A percentile compares a stretch with the other conserved stretches of the same genome.
These are phyloP conservation scores for Phoxinus dragarum DNA, from an alignment of 2,797 vertebrate species.

Conservation along the genomic window DNA sequence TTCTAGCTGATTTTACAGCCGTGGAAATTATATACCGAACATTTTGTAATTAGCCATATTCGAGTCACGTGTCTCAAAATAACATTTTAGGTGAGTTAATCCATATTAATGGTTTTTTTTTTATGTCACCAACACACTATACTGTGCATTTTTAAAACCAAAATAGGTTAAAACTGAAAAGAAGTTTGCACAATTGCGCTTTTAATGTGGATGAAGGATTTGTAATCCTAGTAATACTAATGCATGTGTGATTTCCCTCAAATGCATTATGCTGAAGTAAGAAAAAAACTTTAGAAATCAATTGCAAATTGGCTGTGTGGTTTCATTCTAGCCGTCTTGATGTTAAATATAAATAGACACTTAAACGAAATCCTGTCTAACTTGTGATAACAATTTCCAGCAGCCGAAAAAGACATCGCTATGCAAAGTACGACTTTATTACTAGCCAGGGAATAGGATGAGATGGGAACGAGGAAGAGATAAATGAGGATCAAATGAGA, in stretches of 20 bases:
- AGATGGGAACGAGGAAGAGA: slow-evolving; percentile 46
- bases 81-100: neutral
- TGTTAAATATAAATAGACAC: slow-evolving; percentile 17
- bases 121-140: neutral
- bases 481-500: slow-evolving; percentile 51
- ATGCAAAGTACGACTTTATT: slow-evolving; percentile 39
- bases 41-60: neutral
- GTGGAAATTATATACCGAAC: neutral
- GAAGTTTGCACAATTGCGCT: neutral
- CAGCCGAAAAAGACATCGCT: slow-evolving; percentile 39
- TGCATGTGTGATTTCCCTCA: slow-evolving; percentile 5
- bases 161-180: neutral
- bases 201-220: neutral
- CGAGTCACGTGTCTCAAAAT: neutral
- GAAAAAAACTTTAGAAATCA: slow-evolving; percentile 11
- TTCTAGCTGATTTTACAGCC: neutral
- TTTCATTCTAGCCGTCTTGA: neutral
- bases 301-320: slow-evolving; percentile 9
- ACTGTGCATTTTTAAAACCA: neutral
- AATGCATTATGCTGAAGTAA: slow-evolving; percentile 1
- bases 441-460: slow-evolving; percentile 38
- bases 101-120: neutral
- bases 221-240: neutral
- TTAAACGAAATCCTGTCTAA: slow-evolving; percentile 19
- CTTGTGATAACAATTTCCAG: slow-evolving; percentile 38